Evolutionary conservation across 2,888 invertebrate species (phyloP), one percentile per base, ranked within the genome.

Genomic region (Ormyrus thymus): DNA sequence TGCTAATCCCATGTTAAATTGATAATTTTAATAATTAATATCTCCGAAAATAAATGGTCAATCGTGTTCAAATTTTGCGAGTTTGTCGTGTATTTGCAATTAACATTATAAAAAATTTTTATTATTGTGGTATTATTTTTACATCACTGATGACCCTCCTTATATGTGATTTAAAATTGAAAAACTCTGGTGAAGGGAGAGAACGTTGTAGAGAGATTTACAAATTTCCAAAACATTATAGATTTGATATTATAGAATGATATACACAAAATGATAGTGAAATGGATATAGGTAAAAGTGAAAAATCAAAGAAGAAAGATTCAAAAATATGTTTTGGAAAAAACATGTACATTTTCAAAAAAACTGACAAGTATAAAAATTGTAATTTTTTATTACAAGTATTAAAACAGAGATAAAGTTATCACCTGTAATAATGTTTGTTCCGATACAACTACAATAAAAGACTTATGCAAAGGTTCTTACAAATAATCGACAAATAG

Each of bases 191-290:
- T 4, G 92, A 93, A 65, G 92, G 96, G 69, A 91, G 92, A 76
- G 89, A 92, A 5, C 96, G 96, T 85, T 94, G 95, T 82, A 91
- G 94, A 3, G 90, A 89, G 55, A 85, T 90, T n/a, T 96, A 96
- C 86, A 94, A 93, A 85, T 92, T 94, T 86, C 95, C 95, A 0
- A 92, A 92, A 83, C 93, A 94, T 86, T 96, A 94, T 85, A 91
- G 94, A 82, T 95, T 93, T 84, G 93, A 81, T 89, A 87, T 6
- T 15, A 58, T 84, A 85, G 84, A 9, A 90, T 85, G 80, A 84
- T 75, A 53, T n/a, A n/a, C n/a, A 87, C 84, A 76, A 83, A 15
- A n/a, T n/a, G 85, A 86, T 82, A 83, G 72, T n/a, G 78, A 86
- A 82, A 88, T 89, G 87, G 86, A 87, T 55, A 73, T 84, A 2